phyloP scores from a whole-genome alignment of 2,113 vertebrate species.

The Cichladusa arquata region DNA sequence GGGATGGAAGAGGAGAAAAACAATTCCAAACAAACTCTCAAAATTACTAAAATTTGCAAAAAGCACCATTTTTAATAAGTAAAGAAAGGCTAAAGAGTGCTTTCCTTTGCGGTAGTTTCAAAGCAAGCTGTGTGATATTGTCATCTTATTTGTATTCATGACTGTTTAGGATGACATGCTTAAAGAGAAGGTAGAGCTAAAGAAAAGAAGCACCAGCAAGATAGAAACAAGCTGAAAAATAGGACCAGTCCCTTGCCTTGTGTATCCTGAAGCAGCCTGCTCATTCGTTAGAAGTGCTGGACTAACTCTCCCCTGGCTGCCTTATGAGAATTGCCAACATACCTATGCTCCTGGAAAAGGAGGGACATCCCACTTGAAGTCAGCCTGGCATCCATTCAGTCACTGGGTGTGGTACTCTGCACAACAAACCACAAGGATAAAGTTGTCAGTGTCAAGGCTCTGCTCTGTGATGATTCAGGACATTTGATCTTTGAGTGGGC shows the following conservation, averaged over 20 bases:
- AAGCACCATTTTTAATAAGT: accelerated
- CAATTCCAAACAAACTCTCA: neutral
- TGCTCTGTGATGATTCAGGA: neutral
- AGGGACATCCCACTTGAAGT: neutral
- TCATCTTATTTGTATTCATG: neutral
- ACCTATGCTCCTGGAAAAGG: neutral
- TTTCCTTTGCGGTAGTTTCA: neutral
- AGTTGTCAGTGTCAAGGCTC: neutral
- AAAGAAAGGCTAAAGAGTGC: neutral
- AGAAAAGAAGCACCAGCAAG: neutral
- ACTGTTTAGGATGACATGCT: neutral
- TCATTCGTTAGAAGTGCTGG: accelerated
- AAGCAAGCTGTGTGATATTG: neutral
- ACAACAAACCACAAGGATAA: neutral
- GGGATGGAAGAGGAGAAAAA: neutral
- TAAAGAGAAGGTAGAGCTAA: neutral
- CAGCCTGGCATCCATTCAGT: neutral
- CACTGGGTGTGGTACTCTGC: accelerated
- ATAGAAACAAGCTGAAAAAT: neutral
- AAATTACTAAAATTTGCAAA: neutral
- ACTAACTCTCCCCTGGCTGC: neutral
- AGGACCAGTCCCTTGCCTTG: neutral
- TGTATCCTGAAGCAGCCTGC: neutral
- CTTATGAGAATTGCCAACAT: neutral
- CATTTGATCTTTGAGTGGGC: neutral